These are phyloP conservation scores for Gobiocypris rarus DNA, from an alignment of 2,113 vertebrate species.

Conservation along the genomic window DNA sequence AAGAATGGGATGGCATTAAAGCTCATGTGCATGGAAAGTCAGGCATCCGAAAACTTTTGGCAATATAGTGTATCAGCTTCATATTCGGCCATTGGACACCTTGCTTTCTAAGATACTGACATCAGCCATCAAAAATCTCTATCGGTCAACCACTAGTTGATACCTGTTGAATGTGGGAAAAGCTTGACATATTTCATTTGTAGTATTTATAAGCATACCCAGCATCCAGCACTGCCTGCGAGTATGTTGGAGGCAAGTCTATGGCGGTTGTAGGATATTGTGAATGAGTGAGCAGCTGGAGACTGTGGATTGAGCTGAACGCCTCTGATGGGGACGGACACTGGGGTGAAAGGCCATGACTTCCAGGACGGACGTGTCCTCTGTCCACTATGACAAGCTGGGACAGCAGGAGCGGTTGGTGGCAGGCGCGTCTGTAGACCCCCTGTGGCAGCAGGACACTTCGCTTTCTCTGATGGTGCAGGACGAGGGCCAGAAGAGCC, in stretches of 20 bases:
- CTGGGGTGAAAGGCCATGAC: slow-evolving; percentile 70
- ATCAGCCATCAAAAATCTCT: neutral
- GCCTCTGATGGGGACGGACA: slow-evolving; percentile 80
- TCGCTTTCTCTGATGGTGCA: slow-evolving; percentile 95
- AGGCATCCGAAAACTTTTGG: too few species aligned
- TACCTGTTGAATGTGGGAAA: too few species aligned
- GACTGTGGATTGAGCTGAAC: slow-evolving; percentile 84
- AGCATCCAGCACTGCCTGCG: slow-evolving; percentile 90
- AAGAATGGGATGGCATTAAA: too few species aligned
- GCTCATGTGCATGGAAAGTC: too few species aligned
- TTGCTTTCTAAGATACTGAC: neutral
- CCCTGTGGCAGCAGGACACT: slow-evolving; percentile 86
- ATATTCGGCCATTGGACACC: too few species aligned
- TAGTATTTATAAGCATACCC: slow-evolving; percentile 74
- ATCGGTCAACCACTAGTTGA: neutral
- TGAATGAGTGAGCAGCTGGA: slow-evolving; percentile 87
- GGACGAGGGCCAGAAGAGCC: slow-evolving; percentile 88
- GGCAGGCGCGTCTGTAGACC: slow-evolving; percentile 75
- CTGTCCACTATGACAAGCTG: slow-evolving; percentile 93
- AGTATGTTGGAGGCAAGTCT: slow-evolving; percentile 92
- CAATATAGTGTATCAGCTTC: too few species aligned
- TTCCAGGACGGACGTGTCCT: slow-evolving; percentile 74
- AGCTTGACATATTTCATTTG: neutral
- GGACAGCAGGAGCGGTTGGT: slow-evolving; percentile 91
- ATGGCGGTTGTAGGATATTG: slow-evolving; percentile 79